Base-by-base conservation (phyloP, 2,888 invertebrate species). In the Apamea crenata region DNA sequence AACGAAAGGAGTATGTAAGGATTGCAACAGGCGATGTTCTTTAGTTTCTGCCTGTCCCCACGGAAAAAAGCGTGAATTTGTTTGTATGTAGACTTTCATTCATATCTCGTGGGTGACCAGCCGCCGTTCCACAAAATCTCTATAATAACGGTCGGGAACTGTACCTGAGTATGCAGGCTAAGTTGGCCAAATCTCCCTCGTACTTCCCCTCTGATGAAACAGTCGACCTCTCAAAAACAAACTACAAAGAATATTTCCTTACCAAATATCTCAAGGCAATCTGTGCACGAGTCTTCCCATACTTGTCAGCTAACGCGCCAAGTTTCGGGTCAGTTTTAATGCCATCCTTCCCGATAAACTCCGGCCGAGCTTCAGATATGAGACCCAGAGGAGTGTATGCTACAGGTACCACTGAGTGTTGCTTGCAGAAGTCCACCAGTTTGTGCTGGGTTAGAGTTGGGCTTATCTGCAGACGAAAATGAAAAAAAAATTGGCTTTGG, bases 321-420 rank as follows among this genome's bases (percentile, higher is more conserved):
- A 98, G 95, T 88, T 97, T 97, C 0, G 97, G 95, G 79, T 98
- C 97, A 1, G 97, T 97, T 80, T 98, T 95, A 72, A 98, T 97
- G 0, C 94, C 95, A 21, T 98, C 97, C 5, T 97, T 96, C 70
- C 94, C 96, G n/a, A 21, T 95, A 92, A 95, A 96, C 90, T 96
- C 97, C 47, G 93, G 97, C 90, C 95, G 92, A 66, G 94, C 97
- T 92, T 91, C 96, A 71, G 91, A 97, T 91, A 93, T 95, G 91
- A 91, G 97, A 90, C 91, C 98, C 89, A 99, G 95, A 0, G 99
- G 98, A 53, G 98, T 98, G 92, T 98, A 99, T 0, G 97, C 99
- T 68, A 97, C 98, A 74, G 99, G 94, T 4, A 97, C 94, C 32
- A 99, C 97, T 1, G 96, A 97, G 25, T 97, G 96, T 67, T 97